These are phyloP conservation scores for Glaucopsyche alexis DNA, from an alignment of 2,888 invertebrate genomes.

Conservation along the genomic window DNA sequence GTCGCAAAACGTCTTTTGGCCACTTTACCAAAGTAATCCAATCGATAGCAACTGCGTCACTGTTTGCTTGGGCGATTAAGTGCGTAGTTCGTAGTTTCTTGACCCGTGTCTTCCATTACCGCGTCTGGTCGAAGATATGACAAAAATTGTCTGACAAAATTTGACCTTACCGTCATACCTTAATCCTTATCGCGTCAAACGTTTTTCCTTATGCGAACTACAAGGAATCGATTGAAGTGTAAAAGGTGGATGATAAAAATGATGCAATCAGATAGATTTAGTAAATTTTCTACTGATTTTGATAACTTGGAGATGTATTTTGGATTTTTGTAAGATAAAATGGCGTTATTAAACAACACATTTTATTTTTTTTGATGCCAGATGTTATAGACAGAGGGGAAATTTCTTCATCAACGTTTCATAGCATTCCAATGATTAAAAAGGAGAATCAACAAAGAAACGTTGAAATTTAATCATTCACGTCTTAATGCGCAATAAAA, in stretches of 20 bases:
- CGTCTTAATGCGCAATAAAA: constrained; percentile 6
- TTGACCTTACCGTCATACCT: constrained; percentile 2
- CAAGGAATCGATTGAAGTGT: too few species aligned
- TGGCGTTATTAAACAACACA: not conserved
- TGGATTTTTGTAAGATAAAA: not conserved
- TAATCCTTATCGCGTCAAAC: not conserved
- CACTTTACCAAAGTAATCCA: constrained; percentile 8
- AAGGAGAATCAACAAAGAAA: not conserved
- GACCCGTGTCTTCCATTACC: constrained; percentile 16
- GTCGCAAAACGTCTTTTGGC: not conserved
- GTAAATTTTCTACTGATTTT: too few species aligned
- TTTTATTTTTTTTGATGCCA: not conserved
- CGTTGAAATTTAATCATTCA: constrained; percentile 6
- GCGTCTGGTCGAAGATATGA: constrained; percentile 1
- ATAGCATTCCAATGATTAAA: not conserved
- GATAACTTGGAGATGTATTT: too few species aligned
- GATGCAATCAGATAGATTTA: too few species aligned
- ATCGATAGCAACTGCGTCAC: constrained; percentile 29
- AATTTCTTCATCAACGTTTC: not conserved
- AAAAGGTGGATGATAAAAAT: too few species aligned
- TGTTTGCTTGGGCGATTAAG: constrained; percentile 23
- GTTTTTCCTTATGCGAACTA: not conserved
- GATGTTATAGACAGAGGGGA: not conserved
- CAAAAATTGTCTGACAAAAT: not conserved
- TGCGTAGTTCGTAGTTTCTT: constrained; percentile 30